Evolutionary conservation across 2,113 vertebrate genomes (phyloP), one percentile per base, ranked within the genome.

Genomic region (Neotragus pygmaeus): DNA sequence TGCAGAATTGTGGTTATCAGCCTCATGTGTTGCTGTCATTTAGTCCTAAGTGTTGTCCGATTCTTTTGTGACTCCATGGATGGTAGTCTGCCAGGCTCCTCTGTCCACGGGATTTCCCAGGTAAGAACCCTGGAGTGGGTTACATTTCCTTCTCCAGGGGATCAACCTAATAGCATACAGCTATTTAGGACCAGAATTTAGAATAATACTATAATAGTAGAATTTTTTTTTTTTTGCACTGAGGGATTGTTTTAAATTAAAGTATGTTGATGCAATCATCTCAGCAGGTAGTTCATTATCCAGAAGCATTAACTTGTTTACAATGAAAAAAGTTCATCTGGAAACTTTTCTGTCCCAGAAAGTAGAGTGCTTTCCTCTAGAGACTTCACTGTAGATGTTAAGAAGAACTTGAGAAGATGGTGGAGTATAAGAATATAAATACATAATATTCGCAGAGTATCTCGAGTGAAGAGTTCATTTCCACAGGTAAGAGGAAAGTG

Each of bases 11-110:
- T 45, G 14, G 3, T 88, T 33, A 15, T 51, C 7, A 55, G 11
- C 8, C 2, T 25, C 2, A 2, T 36, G 30, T 33, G 30, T 16
- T 16, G 0, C 33, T 62, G 30, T 1, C 60, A 8, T 64, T 64
- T 33, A 33, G 30, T 33, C 30, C 14, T 33, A 62, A 62, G 60
- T 33, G 60, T 33, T 33, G 14, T 64, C 60, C 6, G 1, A 0
- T 64, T 64, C 60, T 33, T 64, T 33, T 33, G 30, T 7, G 7
- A 6, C 30, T 17, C 60, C 14, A 33, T 64, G 14, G 30, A 8
- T 4, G 7, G 60, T 33, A 33, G 3, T 14, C 0, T 7, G 3
- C 30, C 30, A 64, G 60, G 60, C 60, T 64, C 60, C 30, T 64
- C 60, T 64, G 60, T 28, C 58, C 30, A 7, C 8, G 60, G 60